Conservation (phyloP, 2,888 invertebrate species). For the Teleogryllus oceanicus region DNA sequence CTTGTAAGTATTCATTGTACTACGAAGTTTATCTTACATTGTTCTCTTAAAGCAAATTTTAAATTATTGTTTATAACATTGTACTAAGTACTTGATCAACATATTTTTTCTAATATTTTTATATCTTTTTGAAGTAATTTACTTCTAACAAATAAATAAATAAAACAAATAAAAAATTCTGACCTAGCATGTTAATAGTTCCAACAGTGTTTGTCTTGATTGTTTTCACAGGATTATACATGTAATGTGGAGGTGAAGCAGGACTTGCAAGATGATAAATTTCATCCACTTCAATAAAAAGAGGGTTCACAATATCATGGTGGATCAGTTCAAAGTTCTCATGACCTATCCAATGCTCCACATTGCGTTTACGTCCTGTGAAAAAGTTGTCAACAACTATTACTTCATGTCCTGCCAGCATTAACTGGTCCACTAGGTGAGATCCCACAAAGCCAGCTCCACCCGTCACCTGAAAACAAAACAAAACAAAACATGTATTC, state of each 20-base stretch:
- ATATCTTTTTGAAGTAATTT: neutral
- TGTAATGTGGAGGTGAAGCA: slow-evolving; percentile 98
- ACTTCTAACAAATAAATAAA: slow-evolving; percentile 19
- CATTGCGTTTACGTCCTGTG: slow-evolving; percentile 93
- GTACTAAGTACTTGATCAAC: neutral
- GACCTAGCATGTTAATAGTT: slow-evolving; percentile 88
- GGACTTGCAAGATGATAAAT: slow-evolving; percentile 99
- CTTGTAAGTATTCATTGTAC: too few species aligned
- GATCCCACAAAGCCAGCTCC: slow-evolving; percentile 99
- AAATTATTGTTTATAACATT: too few species aligned
- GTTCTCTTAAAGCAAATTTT: too few species aligned
- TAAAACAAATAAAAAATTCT: slow-evolving; percentile 38
- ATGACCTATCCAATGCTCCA: slow-evolving; percentile 99
- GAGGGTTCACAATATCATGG: slow-evolving; percentile 96
- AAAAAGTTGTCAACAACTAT: slow-evolving; percentile 98
- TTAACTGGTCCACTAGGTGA: slow-evolving; percentile 91
- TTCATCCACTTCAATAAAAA: slow-evolving; percentile 95
- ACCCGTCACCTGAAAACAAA: slow-evolving; percentile 74
- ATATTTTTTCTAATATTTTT: neutral
- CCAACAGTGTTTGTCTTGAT: slow-evolving; percentile 98
- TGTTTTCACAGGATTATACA: slow-evolving; percentile 99
- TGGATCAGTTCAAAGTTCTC: slow-evolving; percentile 98
- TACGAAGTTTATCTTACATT: too few species aligned
- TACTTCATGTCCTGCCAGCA: slow-evolving; percentile 94
- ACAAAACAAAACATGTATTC: neutral